These are phyloP conservation scores for Crotalus horridus DNA, from an alignment of 2,113 vertebrate species.

Conservation along the genomic window DNA sequence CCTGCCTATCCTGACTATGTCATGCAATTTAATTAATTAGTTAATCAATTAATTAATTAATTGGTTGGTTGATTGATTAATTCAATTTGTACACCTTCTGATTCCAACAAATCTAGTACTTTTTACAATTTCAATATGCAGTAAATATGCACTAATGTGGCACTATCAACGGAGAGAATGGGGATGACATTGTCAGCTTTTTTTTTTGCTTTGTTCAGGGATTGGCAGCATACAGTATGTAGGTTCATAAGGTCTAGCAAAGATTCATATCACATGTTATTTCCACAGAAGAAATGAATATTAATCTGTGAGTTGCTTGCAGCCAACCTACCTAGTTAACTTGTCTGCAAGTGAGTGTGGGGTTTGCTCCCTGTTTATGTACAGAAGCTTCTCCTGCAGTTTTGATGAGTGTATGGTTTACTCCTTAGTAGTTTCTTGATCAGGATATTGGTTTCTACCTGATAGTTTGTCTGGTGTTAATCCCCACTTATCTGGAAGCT, in stretches of 20 bases:
- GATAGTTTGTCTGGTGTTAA: not conserved
- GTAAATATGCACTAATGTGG: not conserved
- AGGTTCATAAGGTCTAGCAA: not conserved
- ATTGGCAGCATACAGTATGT: not conserved
- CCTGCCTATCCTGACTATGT: not conserved
- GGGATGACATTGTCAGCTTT: not conserved
- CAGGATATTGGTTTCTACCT: not conserved
- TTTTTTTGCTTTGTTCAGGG: not conserved
- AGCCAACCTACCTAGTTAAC: not conserved
- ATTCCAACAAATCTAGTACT: not conserved
- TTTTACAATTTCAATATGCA: not conserved
- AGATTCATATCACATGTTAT: not conserved
- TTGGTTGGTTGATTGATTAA: not conserved
- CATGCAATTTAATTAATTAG: not conserved
- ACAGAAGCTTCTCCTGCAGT: not conserved
- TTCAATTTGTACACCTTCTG: not conserved
- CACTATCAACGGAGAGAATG: not conserved
- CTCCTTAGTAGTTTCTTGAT: not conserved
- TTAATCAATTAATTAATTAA: not conserved
- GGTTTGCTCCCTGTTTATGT: not conserved
- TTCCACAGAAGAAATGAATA: not conserved
- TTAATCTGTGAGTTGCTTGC: not conserved
- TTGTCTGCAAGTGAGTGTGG: not conserved
- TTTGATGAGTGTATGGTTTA: not conserved
- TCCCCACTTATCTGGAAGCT: not conserved